These are phyloP conservation scores for Empidonax traillii DNA, from an alignment of 2,113 vertebrate genomes.

Conservation along the genomic window DNA sequence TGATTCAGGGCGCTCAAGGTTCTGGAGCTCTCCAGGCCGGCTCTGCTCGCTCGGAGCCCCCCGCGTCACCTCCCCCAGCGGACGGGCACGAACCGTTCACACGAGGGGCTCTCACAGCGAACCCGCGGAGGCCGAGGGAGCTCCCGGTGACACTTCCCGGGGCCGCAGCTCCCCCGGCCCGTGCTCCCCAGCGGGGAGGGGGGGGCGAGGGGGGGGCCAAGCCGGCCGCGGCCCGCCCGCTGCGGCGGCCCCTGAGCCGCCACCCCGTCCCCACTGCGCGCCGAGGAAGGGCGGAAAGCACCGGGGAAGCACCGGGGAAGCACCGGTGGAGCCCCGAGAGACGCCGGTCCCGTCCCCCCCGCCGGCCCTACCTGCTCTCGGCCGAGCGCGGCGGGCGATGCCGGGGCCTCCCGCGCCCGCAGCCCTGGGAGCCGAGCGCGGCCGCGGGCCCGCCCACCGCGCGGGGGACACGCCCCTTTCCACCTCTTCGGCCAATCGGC, in stretches of 20 bases:
- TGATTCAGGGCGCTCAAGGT: accelerated
- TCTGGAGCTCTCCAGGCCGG: accelerated
- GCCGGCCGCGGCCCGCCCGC: not conserved
- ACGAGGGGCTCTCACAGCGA: accelerated
- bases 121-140: too few species aligned
- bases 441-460: not conserved
- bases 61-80: accelerated
- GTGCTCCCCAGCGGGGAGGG: not conserved
- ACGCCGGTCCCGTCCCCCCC: too few species aligned
- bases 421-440: not conserved
- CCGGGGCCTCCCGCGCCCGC: not conserved
- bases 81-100: not conserved
- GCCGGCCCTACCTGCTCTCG: too few species aligned
- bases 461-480: not conserved
- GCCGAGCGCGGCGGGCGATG: not conserved
- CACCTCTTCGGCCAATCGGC: not conserved
- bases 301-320: not conserved
- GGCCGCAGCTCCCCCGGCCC: not conserved
- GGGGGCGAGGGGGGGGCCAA: not conserved
- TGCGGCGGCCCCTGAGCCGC: not conserved
- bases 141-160: not conserved
- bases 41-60: not conserved
- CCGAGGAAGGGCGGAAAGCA: not conserved
- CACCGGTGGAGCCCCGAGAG: not conserved
- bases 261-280: not conserved